A percentile compares a stretch with the other conserved stretches of the same genome.
phyloP scores from a whole-genome alignment of 64 coral and sea anemone genomes.

The Hydrozoanthus tunicans region DNA sequence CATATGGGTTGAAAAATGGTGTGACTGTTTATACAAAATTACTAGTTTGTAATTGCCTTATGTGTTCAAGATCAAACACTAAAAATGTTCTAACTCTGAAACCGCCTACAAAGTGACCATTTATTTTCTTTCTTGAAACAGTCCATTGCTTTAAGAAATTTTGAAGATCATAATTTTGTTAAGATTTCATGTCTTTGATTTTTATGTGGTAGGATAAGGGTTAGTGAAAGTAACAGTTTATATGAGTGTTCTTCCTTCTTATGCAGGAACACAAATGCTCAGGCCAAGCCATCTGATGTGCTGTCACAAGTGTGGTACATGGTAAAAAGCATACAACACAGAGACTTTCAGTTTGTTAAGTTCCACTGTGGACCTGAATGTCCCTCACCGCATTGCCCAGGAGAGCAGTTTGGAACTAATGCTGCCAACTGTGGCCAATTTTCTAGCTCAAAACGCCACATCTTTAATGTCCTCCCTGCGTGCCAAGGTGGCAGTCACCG shows the following conservation, averaged over 20 bases:
- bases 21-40: too few species aligned
- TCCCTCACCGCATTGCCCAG: constrained; percentile 47
- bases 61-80: too few species aligned
- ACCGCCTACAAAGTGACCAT: too few species aligned
- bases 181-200: too few species aligned
- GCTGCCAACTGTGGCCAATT: constrained; percentile 5
- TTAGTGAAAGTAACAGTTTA: too few species aligned
- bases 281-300: constrained; percentile 56
- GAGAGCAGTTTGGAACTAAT: constrained; percentile 23
- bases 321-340: constrained; percentile 53
- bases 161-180: too few species aligned
- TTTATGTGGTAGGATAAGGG: too few species aligned
- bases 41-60: too few species aligned
- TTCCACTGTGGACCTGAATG: constrained; percentile 79
- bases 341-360: constrained; percentile 50
- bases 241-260: not conserved
- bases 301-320: constrained; percentile 57
- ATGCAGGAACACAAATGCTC: not conserved
- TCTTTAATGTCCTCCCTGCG: constrained; percentile 58
- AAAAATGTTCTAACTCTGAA: too few species aligned
- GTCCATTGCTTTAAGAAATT: too few species aligned
- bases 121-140: too few species aligned
- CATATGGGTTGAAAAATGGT: not conserved
- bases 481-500: constrained; percentile 7
- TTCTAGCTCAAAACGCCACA: constrained; percentile 17